Conservation (phyloP, 2,797 vertebrate species). For the Smutsia gigantea region DNA sequence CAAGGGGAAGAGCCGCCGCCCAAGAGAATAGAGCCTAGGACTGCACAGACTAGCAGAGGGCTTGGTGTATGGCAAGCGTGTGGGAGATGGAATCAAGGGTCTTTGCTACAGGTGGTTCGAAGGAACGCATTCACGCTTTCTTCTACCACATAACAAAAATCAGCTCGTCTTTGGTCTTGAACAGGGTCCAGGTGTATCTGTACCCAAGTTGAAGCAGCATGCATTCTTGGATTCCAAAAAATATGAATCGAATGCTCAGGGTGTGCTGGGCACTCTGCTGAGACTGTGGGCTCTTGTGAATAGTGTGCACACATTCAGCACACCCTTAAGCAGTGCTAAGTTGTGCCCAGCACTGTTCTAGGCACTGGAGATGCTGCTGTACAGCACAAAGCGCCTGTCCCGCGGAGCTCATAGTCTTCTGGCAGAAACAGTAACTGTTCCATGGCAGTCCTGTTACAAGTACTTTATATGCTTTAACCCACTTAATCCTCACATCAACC, state of each 20-base stretch:
- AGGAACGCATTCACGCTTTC: too few relatives aligned
- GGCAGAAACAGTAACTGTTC: not conserved
- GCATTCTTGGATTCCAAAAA: not conserved
- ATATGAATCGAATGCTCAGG: accelerated
- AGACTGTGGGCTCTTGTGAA: not conserved
- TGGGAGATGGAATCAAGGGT: not conserved
- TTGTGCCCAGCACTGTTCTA: accelerated
- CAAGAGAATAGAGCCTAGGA: not conserved
- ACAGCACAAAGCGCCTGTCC: not conserved
- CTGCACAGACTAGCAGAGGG: accelerated
- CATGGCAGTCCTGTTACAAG: not conserved
- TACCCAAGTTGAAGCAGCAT: accelerated
- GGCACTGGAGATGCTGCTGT: accelerated
- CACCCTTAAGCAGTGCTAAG: accelerated
- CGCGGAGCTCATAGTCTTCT: accelerated
- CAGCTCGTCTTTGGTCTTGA: not conserved
- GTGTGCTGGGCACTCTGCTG: not conserved
- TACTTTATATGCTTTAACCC: accelerated
- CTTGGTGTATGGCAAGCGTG: accelerated
- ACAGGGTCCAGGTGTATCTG: not conserved
- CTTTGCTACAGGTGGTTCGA: not conserved
- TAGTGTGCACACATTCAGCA: accelerated
- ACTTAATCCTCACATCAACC: not conserved
- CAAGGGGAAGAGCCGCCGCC: not conserved
- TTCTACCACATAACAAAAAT: not conserved